phyloP scores from a whole-genome alignment of 2,888 invertebrate species.

The Cataglyphis rosenhaueri region DNA sequence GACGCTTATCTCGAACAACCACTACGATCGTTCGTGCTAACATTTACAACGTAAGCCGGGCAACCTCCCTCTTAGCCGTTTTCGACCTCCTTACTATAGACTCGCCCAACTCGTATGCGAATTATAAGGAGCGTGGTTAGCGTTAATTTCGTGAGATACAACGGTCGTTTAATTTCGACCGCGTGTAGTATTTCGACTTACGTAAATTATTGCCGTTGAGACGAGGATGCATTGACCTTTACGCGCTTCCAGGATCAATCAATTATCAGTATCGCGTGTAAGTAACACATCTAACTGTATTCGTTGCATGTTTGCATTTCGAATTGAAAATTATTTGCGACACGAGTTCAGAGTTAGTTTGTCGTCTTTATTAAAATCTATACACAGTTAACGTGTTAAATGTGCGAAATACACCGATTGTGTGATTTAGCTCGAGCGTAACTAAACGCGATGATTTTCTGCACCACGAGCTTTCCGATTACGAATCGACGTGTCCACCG shows the following conservation, averaged over 20 bases:
- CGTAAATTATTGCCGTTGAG: constrained; percentile 12
- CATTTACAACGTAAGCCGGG: constrained; percentile 1
- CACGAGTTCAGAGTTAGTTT: not conserved
- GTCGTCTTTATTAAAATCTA: not conserved
- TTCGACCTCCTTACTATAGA: constrained; percentile 7
- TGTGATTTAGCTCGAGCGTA: constrained; percentile 72
- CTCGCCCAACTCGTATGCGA: constrained; percentile 23
- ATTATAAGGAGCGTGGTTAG: constrained; percentile 37
- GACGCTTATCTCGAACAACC: constrained; percentile 48
- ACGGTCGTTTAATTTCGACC: constrained; percentile 31
- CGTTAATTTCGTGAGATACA: constrained; percentile 32
- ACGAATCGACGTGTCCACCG: constrained; percentile 27
- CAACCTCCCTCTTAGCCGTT: not conserved
- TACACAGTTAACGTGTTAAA: constrained; percentile 68
- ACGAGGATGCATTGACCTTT: not conserved
- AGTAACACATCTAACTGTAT: not conserved
- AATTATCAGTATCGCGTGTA: not conserved
- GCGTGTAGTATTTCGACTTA: constrained; percentile 18
- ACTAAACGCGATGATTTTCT: constrained; percentile 44
- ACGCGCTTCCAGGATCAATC: not conserved
- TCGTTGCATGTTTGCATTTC: not conserved
- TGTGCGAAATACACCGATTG: constrained; percentile 64
- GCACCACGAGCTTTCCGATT: not conserved
- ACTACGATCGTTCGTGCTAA: constrained; percentile 27
- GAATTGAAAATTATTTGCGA: not conserved